Percentiles rank a stretch among this genome's conserved stretches.
Evolutionary conservation across 92 coral and sea anemone species (phyloP).

Genomic region (Phenganax marumi): DNA sequence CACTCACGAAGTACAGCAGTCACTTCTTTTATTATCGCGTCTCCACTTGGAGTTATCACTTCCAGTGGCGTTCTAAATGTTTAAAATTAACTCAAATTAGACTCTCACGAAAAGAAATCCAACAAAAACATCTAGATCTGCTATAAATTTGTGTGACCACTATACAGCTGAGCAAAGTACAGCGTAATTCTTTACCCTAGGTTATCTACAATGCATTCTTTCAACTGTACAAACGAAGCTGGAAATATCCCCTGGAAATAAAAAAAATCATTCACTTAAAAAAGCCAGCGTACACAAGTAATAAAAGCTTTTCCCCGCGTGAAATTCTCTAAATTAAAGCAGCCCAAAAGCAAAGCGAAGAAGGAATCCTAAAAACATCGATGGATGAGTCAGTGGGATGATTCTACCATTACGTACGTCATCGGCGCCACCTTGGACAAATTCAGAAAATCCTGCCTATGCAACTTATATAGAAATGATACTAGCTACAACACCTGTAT

Average conservation of each 20-base stretch:
- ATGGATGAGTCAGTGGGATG: too few species aligned
- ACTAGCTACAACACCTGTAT: too few species aligned
- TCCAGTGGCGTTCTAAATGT: slow-evolving; percentile 67
- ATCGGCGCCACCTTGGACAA: too few species aligned
- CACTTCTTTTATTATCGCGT: slow-evolving; percentile 83
- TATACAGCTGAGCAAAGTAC: neutral
- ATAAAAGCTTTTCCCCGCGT: too few species aligned
- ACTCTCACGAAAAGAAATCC: too few species aligned
- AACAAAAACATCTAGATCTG: neutral
- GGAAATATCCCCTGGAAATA: slow-evolving; percentile 85
- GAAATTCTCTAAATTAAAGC: too few species aligned
- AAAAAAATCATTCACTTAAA: neutral
- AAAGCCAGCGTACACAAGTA: neutral
- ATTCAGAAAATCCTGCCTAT: too few species aligned
- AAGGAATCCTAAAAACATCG: too few species aligned
- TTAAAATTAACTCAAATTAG: neutral
- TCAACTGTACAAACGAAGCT: slow-evolving; percentile 71
- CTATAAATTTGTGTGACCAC: neutral
- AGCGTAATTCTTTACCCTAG: slow-evolving; percentile 62
- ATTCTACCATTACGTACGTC: too few species aligned
- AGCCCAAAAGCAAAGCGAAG: too few species aligned
- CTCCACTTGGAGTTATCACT: slow-evolving; percentile 78
- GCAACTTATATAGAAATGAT: too few species aligned
- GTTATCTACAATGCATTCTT: slow-evolving; percentile 85
- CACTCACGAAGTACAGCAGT: slow-evolving; percentile 92